Conservation (phyloP, 2,797 vertebrate species). For the Sebastiscus albofasciatus region DNA sequence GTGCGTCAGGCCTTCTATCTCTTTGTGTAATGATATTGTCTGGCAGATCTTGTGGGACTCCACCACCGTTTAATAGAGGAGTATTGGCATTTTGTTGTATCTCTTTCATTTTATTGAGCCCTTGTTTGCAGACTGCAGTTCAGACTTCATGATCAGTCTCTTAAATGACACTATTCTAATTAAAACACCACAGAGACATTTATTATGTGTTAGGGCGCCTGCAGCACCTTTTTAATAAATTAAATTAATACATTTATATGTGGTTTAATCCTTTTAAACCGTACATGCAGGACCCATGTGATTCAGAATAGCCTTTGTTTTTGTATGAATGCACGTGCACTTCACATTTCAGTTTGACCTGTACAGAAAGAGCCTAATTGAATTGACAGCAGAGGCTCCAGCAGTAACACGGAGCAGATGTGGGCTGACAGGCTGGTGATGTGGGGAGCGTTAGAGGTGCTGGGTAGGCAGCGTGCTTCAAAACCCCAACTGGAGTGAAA, state of each 20-base stretch:
- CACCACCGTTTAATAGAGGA: slow-evolving; percentile 31
- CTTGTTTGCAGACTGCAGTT: slow-evolving; percentile 25
- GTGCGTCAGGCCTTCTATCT: slow-evolving; percentile 21
- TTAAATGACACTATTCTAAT: slow-evolving; percentile 68
- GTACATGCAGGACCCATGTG: not conserved
- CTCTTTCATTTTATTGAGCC: slow-evolving; percentile 48
- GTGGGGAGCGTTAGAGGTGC: slow-evolving; percentile 17
- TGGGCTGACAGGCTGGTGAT: slow-evolving; percentile 57
- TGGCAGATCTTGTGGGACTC: slow-evolving; percentile 24
- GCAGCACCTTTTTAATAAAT: slow-evolving; percentile 11
- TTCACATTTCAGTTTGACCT: slow-evolving; percentile 39
- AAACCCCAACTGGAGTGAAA: slow-evolving; percentile 31
- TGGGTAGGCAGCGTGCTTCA: slow-evolving; percentile 4
- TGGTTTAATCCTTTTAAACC: not conserved
- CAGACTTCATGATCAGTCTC: slow-evolving; percentile 25
- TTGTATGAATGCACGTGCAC: not conserved
- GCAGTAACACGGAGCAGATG: slow-evolving; percentile 75
- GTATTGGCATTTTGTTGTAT: slow-evolving; percentile 51
- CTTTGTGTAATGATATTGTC: slow-evolving; percentile 37
- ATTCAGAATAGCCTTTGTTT: slow-evolving; percentile 4
- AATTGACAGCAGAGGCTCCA: slow-evolving; percentile 65
- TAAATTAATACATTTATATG: not conserved
- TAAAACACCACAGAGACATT: slow-evolving; percentile 25
- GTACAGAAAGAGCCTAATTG: slow-evolving; percentile 58
- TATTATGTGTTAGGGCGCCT: not conserved